Evolutionary conservation across 64 coral and sea anemone species (phyloP), one percentile per base, ranked within the genome.

Genomic region (Stichodactyla mertensii): DNA sequence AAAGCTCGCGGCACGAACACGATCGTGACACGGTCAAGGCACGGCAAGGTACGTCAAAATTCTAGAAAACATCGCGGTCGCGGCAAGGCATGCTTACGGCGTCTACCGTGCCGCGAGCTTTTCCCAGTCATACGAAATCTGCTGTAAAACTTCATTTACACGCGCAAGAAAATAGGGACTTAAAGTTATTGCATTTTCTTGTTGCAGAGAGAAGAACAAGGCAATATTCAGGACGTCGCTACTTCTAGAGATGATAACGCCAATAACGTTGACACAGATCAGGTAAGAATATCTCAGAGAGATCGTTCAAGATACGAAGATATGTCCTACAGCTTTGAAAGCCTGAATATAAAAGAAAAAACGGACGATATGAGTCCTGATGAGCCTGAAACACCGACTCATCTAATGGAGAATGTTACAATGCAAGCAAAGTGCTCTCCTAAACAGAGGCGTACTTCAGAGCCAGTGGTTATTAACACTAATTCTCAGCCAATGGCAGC

Each of bases 371-470:
- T 12, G 9, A 69, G 19, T 9, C 7, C 64, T 20, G 64, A 69
- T 69, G 64, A 69, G 64, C n/a, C 64, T 31, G 69, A 74, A 74
- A 27, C 69, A 74, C 23, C 1, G 69, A 11, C 69, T 74, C 69
- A 31, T 28, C 69, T 4, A 74, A 13, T 74, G 20, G 69, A 74
- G 69, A 5, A 31, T 4, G 36, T 74, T 3, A 74, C 24, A 74
- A 74, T 74, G 69, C 69, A n/a, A 26, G 23, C 24, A 26, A 16
- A 53, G 16, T 55, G 18, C 6, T 82, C 80, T 4, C 80, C 80
- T 57, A 82, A 82, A 82, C 80, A 82, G 24, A 54, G 55, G 12
- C 80, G 80, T 4, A 82, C 80, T 31, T 82, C 80, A 22, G 80
- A 71, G 69, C 24, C 69, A 71, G n/a, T 31, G 9, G 69, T 71